Base-by-base conservation (phyloP, 2,888 invertebrate species). In the Drepanosiphum platanoidis region DNA sequence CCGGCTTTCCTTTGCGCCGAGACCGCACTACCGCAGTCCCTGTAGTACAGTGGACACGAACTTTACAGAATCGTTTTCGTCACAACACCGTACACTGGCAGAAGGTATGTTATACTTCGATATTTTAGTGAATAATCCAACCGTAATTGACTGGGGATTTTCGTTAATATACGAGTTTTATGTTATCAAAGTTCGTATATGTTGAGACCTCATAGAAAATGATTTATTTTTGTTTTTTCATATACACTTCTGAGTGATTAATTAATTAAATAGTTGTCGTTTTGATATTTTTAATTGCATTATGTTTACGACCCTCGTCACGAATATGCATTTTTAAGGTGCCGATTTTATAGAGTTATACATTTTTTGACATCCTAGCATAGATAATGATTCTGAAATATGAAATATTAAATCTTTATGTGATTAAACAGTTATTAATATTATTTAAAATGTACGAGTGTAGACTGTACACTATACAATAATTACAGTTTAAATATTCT, bases 1-100 rank as follows among this genome's bases (percentile, higher is more conserved):
- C 79, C 79, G 39, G 42, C 61, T 82, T 42, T 82, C 72, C 82
- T 72, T 61, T 82, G 30, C 72, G 64, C 32, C 71, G 82, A 71
- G 72, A 39, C 36, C 36, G 70, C 18, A 70, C 64, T 64, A 30
- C 70, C 30, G 58, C 72, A 82, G 82, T 82, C 82, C 72, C 82
- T 82, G 82, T 3, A 61, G 61, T 30, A 64, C 82, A n/a, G 72
- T 42, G 42, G 82, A 82, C 82, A 42, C 72, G 42, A 18, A n/a
- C 64, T 32, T 27, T 30, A 5, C 58, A 15, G 34, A 30, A 18
- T 8, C 64, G 27, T 22, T 64, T 46, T 42, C 78, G 64, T 22
- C 64, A 3, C 58, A 5, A 42, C 42, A 5, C 39, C 39, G 11
- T 64, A 39, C 30, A 30, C 11, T 5, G 22, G 7, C 30, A 7